Evolutionary conservation across 2,797 vertebrate genomes (phyloP).

Genomic region (Myotis findleyi): DNA sequence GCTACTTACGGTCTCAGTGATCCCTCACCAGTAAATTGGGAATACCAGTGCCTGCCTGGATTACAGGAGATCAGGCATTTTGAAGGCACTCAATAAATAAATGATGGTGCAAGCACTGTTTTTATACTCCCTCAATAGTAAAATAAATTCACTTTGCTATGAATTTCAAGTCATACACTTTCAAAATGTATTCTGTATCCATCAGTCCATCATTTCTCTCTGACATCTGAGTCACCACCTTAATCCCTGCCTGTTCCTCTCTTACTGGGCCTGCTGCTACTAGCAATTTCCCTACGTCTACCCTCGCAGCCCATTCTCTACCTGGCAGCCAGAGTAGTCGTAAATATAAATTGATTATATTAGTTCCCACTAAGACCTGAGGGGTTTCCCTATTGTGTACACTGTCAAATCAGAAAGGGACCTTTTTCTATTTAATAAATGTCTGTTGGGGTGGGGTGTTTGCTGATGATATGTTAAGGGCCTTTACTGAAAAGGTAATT

Average conservation of each 20-base stretch:
- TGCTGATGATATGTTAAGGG: not conserved
- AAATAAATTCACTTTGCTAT: not conserved
- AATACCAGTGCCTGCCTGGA: not conserved
- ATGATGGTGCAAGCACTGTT: not conserved
- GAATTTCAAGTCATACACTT: not conserved
- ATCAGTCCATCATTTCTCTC: not conserved
- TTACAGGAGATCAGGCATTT: not conserved
- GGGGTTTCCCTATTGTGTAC: not conserved
- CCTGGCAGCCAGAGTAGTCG: not conserved
- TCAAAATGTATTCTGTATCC: not conserved
- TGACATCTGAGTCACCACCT: not conserved
- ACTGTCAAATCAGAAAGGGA: not conserved
- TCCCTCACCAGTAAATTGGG: not conserved
- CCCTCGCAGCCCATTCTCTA: not conserved
- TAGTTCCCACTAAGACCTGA: not conserved
- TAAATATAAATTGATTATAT: not conserved
- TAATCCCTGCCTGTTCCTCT: not conserved
- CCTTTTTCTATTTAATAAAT: not conserved
- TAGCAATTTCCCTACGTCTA: not conserved
- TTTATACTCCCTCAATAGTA: not conserved
- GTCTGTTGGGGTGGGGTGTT: not conserved
- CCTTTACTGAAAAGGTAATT: constrained; percentile 17
- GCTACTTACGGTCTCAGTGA: not conserved
- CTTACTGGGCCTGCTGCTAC: not conserved
- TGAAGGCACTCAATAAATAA: constrained; percentile 23